Evolutionary conservation across 1,140 invertebrate genomes (phyloP).

Genomic region (Luehdorfia chinensis): DNA sequence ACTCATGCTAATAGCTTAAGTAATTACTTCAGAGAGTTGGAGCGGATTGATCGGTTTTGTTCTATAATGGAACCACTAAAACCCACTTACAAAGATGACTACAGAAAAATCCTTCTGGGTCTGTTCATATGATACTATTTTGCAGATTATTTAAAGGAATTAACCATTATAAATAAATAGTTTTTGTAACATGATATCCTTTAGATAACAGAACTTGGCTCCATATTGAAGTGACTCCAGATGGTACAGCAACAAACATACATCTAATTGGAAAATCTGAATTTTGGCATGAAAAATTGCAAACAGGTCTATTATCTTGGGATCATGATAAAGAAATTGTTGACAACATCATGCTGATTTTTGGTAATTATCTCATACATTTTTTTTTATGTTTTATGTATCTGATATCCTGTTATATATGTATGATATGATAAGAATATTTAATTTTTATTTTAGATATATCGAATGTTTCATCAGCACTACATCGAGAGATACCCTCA

Average conservation of each 20-base stretch:
- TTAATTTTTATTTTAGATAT: slow-evolving; percentile 26
- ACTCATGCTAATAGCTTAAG: slow-evolving; percentile 34
- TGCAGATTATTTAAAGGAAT: too few relatives aligned
- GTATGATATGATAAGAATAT: background rate
- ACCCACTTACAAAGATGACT: slow-evolving; percentile 51
- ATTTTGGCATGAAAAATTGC: slow-evolving; percentile 43
- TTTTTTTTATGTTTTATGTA: slow-evolving; percentile 3
- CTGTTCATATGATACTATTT: slow-evolving; percentile 11
- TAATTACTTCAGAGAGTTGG: slow-evolving; percentile 49
- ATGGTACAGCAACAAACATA: slow-evolving; percentile 48
- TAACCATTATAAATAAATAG: too few relatives aligned
- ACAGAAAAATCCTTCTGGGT: slow-evolving; percentile 53
- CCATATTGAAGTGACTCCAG: slow-evolving; percentile 51
- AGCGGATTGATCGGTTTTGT: slow-evolving; percentile 46
- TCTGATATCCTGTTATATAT: background rate
- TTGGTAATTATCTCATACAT: slow-evolving; percentile 33
- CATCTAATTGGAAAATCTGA: slow-evolving; percentile 46
- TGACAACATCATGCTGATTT: slow-evolving; percentile 45
- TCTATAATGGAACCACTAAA: slow-evolving; percentile 48
- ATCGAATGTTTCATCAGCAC: slow-evolving; percentile 14
- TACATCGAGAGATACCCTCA: background rate
- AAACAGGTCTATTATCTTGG: slow-evolving; percentile 46
- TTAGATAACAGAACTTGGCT: slow-evolving; percentile 53
- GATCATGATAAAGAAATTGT: slow-evolving; percentile 62
- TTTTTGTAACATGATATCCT: slow-evolving; percentile 16